Conservation (phyloP, 2,888 invertebrate species). For the Dasysyrphus albostriatus region DNA sequence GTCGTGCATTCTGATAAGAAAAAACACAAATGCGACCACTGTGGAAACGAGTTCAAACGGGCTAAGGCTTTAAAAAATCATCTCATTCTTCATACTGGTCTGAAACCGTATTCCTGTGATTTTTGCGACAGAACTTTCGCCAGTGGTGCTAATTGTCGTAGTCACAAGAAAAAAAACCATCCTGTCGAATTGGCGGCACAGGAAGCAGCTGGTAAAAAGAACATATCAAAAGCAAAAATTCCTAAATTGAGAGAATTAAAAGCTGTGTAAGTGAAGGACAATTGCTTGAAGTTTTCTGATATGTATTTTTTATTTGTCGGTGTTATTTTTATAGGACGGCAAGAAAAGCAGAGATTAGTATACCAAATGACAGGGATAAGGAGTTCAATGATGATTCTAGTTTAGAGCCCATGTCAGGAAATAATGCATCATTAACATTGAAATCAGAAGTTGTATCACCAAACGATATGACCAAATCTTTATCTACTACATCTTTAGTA, state of each 20-base stretch:
- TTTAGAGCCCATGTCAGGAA: background rate
- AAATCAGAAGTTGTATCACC: no score
- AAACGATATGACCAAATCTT: no score
- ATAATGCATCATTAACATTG: background rate
- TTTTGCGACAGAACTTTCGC: slow-evolving; percentile 83
- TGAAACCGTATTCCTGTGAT: slow-evolving; percentile 83
- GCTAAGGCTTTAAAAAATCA: slow-evolving; percentile 83
- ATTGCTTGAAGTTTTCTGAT: background rate
- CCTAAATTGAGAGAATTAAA: slow-evolving; percentile 82
- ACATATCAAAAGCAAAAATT: slow-evolving; percentile 78
- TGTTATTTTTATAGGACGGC: slow-evolving; percentile 39
- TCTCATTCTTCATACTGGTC: slow-evolving; percentile 83
- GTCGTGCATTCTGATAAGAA: slow-evolving; percentile 82
- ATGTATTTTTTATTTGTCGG: background rate
- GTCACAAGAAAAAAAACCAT: slow-evolving; percentile 83
- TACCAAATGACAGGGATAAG: background rate
- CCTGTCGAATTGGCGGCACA: slow-evolving; percentile 82
- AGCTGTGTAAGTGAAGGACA: slow-evolving; percentile 80
- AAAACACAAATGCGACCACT: slow-evolving; percentile 82
- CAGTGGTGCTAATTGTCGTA: slow-evolving; percentile 83
- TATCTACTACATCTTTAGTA: no score
- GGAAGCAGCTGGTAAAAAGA: slow-evolving; percentile 81
- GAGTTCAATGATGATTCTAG: background rate
- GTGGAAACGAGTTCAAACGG: slow-evolving; percentile 82
- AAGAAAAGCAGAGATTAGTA: background rate